Evolutionary conservation across 2,113 vertebrate genomes (phyloP).

Genomic region (Genyomyrus donnyi): DNA sequence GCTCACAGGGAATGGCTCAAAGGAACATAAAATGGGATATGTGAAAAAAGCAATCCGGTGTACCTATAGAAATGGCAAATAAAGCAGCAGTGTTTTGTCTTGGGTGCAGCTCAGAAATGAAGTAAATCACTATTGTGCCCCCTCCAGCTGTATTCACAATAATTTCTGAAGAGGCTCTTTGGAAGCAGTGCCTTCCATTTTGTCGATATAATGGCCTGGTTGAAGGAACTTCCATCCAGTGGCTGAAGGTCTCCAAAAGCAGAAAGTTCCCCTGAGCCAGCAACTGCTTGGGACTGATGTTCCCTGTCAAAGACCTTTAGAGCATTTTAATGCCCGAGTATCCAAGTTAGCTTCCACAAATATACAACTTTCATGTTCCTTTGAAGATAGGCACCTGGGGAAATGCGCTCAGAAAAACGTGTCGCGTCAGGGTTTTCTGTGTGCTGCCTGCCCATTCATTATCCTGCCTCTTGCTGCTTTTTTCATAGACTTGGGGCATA

Average conservation of each 20-base stretch:
- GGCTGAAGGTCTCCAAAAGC: not conserved
- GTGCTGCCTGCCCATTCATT: conserved; percentile 53
- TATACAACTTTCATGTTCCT: not conserved
- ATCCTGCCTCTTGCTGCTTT: conserved; percentile 51
- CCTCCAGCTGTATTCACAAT: not conserved
- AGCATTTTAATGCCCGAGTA: not conserved
- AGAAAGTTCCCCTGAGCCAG: not conserved
- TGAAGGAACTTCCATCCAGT: not conserved
- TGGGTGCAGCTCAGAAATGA: not conserved
- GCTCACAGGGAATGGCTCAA: not conserved
- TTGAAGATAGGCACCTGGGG: conserved; percentile 16
- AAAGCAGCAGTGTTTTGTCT: not conserved
- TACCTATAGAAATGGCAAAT: not conserved
- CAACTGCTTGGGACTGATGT: not conserved
- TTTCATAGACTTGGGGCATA: not conserved
- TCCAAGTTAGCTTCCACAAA: not conserved
- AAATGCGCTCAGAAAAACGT: not conserved
- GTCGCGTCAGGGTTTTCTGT: conserved; percentile 51
- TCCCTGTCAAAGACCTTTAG: not conserved
- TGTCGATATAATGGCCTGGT: not conserved
- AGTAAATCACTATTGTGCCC: not conserved
- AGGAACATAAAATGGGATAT: not conserved
- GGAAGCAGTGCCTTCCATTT: not conserved
- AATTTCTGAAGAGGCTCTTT: not conserved
- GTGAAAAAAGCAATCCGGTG: not conserved